A percentile compares a stretch with the other conserved stretches of the same genome.
Evolutionary conservation across 2,888 invertebrate genomes (phyloP).

Genomic region (Leucozona laternaria): DNA sequence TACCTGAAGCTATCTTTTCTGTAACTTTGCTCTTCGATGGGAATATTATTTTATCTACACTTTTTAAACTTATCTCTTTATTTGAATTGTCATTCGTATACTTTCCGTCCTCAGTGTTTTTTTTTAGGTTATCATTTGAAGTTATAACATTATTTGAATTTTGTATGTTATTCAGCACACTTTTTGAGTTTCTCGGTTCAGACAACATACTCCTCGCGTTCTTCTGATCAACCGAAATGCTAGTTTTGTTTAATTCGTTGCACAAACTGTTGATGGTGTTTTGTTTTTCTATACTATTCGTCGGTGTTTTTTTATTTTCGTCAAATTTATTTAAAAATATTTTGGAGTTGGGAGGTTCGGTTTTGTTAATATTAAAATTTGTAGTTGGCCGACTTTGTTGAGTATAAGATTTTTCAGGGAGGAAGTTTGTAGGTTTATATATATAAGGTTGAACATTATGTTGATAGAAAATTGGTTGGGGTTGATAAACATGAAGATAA

Average conservation of each 20-base stretch:
- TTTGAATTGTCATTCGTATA: not conserved
- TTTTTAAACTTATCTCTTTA: not conserved
- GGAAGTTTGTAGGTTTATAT: not conserved
- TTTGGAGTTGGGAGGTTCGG: not conserved
- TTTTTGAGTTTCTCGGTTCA: conserved; percentile 4
- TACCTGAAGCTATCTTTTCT: not conserved
- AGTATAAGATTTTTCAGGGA: not conserved
- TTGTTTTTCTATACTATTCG: not conserved
- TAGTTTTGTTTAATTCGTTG: not conserved
- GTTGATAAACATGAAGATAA: not conserved
- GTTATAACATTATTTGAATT: not conserved
- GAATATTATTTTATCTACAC: conserved; percentile 1
- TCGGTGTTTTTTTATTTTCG: not conserved
- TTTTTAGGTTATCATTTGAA: not conserved
- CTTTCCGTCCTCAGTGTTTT: not conserved
- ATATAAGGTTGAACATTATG: not conserved
- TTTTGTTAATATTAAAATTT: not conserved
- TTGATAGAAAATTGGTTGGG: not conserved
- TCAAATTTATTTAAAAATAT: not conserved
- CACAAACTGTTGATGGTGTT: not conserved
- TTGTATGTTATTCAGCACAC: not conserved
- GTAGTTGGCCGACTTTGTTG: not conserved
- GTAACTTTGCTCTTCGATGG: not conserved
- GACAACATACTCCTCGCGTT: not conserved
- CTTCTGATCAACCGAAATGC: not conserved